These are phyloP conservation scores for Platanista minor DNA, from an alignment of 2,113 vertebrate species.

Conservation along the genomic window DNA sequence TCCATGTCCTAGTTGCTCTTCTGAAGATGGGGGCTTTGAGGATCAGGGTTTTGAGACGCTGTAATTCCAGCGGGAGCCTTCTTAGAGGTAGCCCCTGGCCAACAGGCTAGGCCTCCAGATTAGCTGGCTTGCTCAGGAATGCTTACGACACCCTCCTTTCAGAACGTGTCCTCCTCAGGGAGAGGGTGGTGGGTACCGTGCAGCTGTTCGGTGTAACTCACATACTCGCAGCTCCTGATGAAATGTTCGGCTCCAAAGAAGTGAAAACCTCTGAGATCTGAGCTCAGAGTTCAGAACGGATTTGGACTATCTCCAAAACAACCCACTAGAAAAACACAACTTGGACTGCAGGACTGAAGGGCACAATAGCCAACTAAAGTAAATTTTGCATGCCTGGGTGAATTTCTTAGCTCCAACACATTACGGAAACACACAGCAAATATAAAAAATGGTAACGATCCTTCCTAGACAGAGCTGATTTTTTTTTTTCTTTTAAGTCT, in stretches of 20 bases:
- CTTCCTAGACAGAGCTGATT: neutral
- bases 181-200: conserved; percentile 81
- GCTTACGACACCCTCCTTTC: conserved; percentile 79
- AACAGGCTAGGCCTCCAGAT: conserved; percentile 75
- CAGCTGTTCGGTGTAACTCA: conserved; percentile 83
- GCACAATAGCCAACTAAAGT: neutral
- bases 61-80: conserved; percentile 75
- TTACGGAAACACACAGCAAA: neutral
- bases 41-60: conserved; percentile 68
- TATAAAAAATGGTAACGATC: neutral
- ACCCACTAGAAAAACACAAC: conserved; percentile 52
- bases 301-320: conserved; percentile 68
- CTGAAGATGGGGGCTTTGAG: conserved; percentile 73
- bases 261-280: conserved; percentile 66
- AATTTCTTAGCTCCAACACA: neutral
- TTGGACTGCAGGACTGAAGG: conserved; percentile 23
- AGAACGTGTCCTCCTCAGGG: conserved; percentile 80
- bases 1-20: conserved; percentile 33
- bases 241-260: conserved; percentile 72
- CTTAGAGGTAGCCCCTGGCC: conserved; percentile 73
- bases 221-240: conserved; percentile 73
- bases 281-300: conserved; percentile 66
- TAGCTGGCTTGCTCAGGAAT: conserved; percentile 81
- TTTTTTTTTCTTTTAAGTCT: conserved; percentile 69
- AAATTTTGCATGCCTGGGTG: neutral